These are phyloP conservation scores for Palythoa heliodiscus DNA, from an alignment of 92 coral and sea anemone genomes.

Conservation along the genomic window DNA sequence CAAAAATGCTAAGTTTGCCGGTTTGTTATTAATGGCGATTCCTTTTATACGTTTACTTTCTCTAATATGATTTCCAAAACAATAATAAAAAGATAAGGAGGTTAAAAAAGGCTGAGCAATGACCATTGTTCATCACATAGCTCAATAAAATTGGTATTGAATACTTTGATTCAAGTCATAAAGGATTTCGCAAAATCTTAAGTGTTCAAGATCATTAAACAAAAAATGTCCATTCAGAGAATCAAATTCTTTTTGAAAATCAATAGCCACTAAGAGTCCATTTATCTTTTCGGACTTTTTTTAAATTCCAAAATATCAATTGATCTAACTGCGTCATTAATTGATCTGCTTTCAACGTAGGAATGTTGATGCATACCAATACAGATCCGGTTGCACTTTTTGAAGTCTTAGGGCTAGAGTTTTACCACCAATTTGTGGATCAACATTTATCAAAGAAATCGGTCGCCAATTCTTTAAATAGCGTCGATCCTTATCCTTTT, in stretches of 20 bases:
- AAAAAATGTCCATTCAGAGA: slow-evolving; percentile 2
- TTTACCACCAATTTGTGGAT: slow-evolving; percentile 39
- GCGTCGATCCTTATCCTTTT: slow-evolving; percentile 42
- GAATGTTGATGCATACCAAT: neutral
- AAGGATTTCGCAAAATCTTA: neutral
- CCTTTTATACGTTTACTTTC: slow-evolving; percentile 36
- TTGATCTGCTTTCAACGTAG: slow-evolving; percentile 2
- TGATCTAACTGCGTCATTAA: slow-evolving; percentile 52
- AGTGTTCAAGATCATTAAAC: slow-evolving; percentile 1
- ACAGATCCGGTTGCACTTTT: neutral
- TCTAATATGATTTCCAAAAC: slow-evolving; percentile 27
- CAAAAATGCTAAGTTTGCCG: neutral
- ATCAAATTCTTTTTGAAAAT: slow-evolving; percentile 49
- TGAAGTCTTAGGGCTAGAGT: slow-evolving; percentile 16
- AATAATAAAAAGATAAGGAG: slow-evolving; percentile 39
- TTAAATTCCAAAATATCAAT: slow-evolving; percentile 47
- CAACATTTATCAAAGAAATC: slow-evolving; percentile 36
- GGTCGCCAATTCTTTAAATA: slow-evolving; percentile 20
- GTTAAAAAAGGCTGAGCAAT: neutral
- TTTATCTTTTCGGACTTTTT: slow-evolving; percentile 26
- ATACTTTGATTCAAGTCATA: neutral
- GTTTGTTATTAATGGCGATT: neutral
- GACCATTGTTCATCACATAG: neutral
- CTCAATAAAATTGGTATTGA: neutral
- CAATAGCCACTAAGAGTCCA: slow-evolving; percentile 45